A percentile compares a stretch with the other conserved stretches of the same genome.
Evolutionary conservation across 2,113 vertebrate species (phyloP).

Genomic region (Dendropsophus ebraccatus): DNA sequence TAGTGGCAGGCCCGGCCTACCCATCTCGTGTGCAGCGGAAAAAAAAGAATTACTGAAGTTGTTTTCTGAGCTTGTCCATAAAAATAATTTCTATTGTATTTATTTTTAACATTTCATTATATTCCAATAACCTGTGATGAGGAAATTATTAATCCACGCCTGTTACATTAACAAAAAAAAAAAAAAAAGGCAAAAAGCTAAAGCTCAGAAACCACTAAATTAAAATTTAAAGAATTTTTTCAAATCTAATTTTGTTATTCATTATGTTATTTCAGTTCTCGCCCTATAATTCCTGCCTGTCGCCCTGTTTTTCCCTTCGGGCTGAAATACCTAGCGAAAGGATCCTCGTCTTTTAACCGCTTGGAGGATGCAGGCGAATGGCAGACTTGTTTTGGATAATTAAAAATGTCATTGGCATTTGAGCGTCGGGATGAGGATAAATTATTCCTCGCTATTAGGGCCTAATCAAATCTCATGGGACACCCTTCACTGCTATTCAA

Average conservation of each 20-base stretch:
- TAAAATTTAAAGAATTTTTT: constrained; percentile 19
- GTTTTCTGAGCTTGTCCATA: not conserved
- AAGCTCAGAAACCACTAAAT: not conserved
- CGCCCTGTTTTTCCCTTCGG: not conserved
- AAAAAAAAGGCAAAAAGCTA: not conserved
- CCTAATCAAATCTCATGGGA: constrained; percentile 38
- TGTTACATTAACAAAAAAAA: not conserved
- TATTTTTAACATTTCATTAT: constrained; percentile 7
- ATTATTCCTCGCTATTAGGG: constrained; percentile 43
- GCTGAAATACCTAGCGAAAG: not conserved
- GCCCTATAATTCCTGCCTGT: not conserved
- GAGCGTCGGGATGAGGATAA: constrained; percentile 36
- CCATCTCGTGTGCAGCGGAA: not conserved
- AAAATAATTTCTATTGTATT: not conserved
- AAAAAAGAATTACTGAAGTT: not conserved
- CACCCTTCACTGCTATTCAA: constrained; percentile 31
- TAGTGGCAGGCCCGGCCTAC: not conserved
- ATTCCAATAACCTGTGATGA: constrained; percentile 30
- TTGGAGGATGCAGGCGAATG: constrained; percentile 11
- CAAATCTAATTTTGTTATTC: constrained; percentile 7
- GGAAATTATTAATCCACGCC: not conserved
- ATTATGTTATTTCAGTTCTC: constrained; percentile 14
- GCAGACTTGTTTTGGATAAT: constrained; percentile 48
- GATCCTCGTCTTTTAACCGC: constrained; percentile 1
- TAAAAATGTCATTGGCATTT: constrained; percentile 49